These are phyloP conservation scores for Artibeus jamaicensis DNA, from an alignment of 2,797 vertebrate species.

Conservation along the genomic window DNA sequence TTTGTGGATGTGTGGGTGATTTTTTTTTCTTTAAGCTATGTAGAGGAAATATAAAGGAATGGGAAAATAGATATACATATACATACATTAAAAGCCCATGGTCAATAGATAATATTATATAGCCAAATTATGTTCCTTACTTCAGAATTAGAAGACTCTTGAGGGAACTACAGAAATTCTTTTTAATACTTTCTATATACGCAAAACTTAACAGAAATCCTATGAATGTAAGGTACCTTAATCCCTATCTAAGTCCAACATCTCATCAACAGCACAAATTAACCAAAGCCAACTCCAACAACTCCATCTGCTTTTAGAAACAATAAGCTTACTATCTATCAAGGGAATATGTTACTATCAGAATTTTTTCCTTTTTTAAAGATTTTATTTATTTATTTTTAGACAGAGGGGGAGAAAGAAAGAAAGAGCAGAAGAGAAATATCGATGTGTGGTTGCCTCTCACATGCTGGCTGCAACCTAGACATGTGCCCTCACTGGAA, in stretches of 20 bases:
- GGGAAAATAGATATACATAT: background rate
- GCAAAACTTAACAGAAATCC: background rate
- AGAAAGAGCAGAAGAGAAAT: too few relatives aligned
- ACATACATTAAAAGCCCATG: background rate
- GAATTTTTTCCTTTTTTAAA: background rate
- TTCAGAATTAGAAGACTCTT: background rate
- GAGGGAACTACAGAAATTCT: background rate
- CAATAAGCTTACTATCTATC: background rate
- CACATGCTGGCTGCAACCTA: too few relatives aligned
- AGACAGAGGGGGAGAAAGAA: too few relatives aligned
- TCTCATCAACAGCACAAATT: background rate
- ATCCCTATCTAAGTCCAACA: background rate
- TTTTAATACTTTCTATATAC: background rate
- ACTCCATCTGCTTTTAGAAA: background rate
- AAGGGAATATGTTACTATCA: background rate
- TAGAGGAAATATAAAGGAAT: background rate
- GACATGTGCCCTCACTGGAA: too few relatives aligned
- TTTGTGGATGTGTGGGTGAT: background rate
- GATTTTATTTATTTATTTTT: too few relatives aligned
- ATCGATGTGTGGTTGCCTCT: too few relatives aligned
- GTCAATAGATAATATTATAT: background rate
- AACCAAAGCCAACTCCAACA: background rate
- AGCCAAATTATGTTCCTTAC: background rate
- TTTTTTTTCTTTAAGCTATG: background rate
- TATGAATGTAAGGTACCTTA: background rate